Conservation (phyloP, 2,888 invertebrate genomes). For the Amiota mariae region DNA sequence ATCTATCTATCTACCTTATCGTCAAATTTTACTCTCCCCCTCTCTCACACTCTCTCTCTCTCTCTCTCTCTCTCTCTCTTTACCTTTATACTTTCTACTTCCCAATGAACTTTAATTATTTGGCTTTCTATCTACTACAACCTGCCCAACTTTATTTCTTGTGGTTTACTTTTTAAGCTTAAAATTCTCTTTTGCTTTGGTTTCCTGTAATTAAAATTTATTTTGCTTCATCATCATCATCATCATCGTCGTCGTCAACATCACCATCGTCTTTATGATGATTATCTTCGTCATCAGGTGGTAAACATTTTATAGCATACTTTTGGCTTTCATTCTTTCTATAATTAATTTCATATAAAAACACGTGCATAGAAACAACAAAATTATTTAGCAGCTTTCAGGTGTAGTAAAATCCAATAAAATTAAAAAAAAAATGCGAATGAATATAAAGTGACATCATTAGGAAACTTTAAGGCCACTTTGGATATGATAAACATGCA, state of each 20-base stretch:
- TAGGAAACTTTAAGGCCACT: conserved; percentile 64
- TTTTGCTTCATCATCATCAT: not conserved
- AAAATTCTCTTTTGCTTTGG: conserved; percentile 56
- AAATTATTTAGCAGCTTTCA: conserved; percentile 48
- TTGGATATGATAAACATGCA: conserved; percentile 42
- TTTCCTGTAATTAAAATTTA: conserved; percentile 61
- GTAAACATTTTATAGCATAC: conserved; percentile 56
- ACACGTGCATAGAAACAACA: conserved; percentile 51
- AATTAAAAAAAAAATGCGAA: conserved; percentile 47
- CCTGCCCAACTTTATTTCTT: not conserved
- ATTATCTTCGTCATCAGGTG: conserved; percentile 41
- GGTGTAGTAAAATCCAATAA: conserved; percentile 29
- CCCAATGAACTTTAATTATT: not conserved
- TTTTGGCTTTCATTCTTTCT: conserved; percentile 57
- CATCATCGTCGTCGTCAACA: not conserved
- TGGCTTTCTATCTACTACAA: not conserved
- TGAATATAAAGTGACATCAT: conserved; percentile 58
- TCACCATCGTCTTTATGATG: conserved; percentile 29
- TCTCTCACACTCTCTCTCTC: not conserved
- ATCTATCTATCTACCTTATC: too few species aligned
- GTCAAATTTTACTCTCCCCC: not conserved
- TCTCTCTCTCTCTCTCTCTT: not conserved
- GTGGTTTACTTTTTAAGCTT: conserved; percentile 14
- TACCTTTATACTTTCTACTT: not conserved
- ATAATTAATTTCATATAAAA: conserved; percentile 66